Base-by-base conservation (phyloP, 2,113 vertebrate genomes). In the Carettochelys insculpta region DNA sequence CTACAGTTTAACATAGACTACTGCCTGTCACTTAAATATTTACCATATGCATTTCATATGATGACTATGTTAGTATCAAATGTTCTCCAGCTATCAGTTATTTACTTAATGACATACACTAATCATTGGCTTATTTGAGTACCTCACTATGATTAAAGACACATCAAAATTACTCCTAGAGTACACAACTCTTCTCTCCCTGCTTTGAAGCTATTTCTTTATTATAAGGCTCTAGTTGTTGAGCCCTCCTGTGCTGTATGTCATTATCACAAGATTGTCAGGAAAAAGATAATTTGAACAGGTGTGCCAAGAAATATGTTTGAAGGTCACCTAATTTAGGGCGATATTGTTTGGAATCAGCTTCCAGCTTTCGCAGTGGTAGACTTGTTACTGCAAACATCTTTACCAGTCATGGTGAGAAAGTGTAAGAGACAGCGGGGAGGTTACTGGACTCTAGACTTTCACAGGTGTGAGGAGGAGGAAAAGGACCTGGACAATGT, bases 111-210 rank as follows among this genome's bases (percentile, higher is more conserved):
- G 80, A 51, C 94, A 90, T 95, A 86, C 92, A 89, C 52, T 92
- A 96, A 95, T 95, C 92, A 94, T 51, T 76, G 79, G 92, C 94
- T 95, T 89, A 95, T 97, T 92, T 92, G 79, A 94, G 82, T 87
- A 77, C 93, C 82, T 89, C 86, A 85, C 71, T 89, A 86, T 95
- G 9, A 97, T 97, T 96, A 96, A 96, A 96, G 94, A 94, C 95
- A 95, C 92, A 95, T 96, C 92, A 96, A 96, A 95, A 95, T 95
- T 95, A 52, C 58, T 95, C 93, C 92, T 94, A 82, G 95, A 95
- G 94, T 92, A 85, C 92, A 81, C 52, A 1, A 16, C 87, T 94
- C 93, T 92, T 90, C 90, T 77, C 86, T 90, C 77, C 89, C 71
- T 86, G 61, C 92, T 97, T 95, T 96, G 92, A 97, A 96, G 94